A percentile compares a stretch with the other conserved stretches of the same genome.
Conservation (phyloP, 2,888 invertebrate species). For the Leptura quadrifasciata region DNA sequence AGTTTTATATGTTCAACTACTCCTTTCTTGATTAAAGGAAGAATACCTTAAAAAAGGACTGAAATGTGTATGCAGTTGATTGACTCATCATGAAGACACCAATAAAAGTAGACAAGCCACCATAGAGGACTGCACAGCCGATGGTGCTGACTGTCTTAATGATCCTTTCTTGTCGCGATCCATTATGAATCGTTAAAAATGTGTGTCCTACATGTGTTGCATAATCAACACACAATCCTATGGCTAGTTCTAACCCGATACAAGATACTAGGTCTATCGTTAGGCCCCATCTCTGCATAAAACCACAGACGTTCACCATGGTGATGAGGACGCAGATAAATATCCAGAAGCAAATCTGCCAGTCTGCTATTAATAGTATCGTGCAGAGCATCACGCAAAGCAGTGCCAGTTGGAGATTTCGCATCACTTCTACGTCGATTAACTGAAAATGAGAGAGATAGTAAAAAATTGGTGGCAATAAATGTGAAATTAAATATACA, state of each 20-base stretch:
- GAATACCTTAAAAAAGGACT: slow-evolving; percentile 83
- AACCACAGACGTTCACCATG: slow-evolving; percentile 84
- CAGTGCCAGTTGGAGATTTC: slow-evolving; percentile 85
- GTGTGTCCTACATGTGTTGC: slow-evolving; percentile 89
- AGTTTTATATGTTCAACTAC: too few relatives aligned
- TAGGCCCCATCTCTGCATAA: slow-evolving; percentile 88
- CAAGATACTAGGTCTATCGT: slow-evolving; percentile 88
- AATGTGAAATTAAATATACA: too few relatives aligned
- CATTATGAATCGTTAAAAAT: slow-evolving; percentile 80
- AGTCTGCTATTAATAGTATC: slow-evolving; percentile 83
- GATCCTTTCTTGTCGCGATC: slow-evolving; percentile 77
- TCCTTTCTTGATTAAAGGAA: too few relatives aligned
- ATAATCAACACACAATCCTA: slow-evolving; percentile 90
- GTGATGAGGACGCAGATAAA: slow-evolving; percentile 85
- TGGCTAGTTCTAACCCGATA: slow-evolving; percentile 86
- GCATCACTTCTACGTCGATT: slow-evolving; percentile 84
- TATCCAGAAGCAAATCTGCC: slow-evolving; percentile 87
- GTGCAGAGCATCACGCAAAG: slow-evolving; percentile 89
- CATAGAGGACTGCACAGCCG: slow-evolving; percentile 85
- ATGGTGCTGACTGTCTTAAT: slow-evolving; percentile 82
- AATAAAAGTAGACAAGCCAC: slow-evolving; percentile 86
- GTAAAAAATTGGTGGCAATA: too few relatives aligned
- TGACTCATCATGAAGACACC: slow-evolving; percentile 82
- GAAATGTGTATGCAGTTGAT: slow-evolving; percentile 86
- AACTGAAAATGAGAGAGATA: slow-evolving; percentile 73